Evolutionary conservation across 2,888 invertebrate genomes (phyloP).

Genomic region (Ophonus ardosiacus): DNA sequence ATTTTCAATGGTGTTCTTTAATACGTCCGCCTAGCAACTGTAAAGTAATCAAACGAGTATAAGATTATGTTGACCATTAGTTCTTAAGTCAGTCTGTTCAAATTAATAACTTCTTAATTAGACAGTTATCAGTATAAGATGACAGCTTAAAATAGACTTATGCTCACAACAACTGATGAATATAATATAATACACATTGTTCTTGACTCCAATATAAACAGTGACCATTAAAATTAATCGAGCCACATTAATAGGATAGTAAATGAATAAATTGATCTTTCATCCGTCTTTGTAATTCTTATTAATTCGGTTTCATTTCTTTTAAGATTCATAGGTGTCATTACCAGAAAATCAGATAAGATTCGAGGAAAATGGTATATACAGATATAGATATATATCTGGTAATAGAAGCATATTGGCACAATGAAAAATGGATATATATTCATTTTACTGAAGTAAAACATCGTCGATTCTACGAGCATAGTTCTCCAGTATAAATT

Average conservation of each 20-base stretch:
- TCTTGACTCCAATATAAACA: neutral
- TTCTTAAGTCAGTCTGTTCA: conserved; percentile 1
- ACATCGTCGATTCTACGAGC: neutral
- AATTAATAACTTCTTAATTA: conserved; percentile 43
- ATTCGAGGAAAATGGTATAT: no score
- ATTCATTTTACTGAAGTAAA: no score
- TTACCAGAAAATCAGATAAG: no score
- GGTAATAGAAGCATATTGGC: no score
- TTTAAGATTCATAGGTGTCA: no score
- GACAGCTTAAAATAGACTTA: conserved; percentile 31
- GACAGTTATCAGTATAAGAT: conserved; percentile 38
- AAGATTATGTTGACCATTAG: conserved; percentile 17
- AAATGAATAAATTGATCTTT: no score
- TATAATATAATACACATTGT: neutral
- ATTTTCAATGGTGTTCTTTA: neutral
- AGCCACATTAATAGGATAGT: neutral
- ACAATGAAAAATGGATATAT: no score
- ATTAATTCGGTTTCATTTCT: no score
- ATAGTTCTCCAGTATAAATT: conserved; percentile 21
- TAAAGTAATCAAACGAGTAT: neutral
- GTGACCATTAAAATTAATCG: neutral
- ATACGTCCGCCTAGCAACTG: neutral
- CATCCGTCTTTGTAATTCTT: no score
- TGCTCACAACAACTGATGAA: neutral
- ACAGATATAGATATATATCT: no score